Evolutionary conservation across 2,113 vertebrate species (phyloP), one percentile per base, ranked within the genome.

Genomic region (Dicentrarchus labrax): DNA sequence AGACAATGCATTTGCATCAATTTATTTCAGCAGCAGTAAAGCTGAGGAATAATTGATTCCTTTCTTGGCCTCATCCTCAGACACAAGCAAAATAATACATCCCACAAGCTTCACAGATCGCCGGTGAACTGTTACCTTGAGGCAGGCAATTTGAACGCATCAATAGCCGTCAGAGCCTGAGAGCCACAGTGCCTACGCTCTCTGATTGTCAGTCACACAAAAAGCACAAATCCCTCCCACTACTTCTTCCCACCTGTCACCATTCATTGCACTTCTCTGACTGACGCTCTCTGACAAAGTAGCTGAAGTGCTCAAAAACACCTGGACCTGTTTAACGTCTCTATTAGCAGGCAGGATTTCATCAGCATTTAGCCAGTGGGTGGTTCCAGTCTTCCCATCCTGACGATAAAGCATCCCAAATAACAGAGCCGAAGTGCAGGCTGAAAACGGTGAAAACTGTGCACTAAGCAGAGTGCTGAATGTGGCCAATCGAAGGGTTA

Each of bases 401-500:
- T 72, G 70, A 82, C 82, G 68, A 88, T 73, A 64, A 79, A 89
- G 76, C 54, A 67, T 80, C 73, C 69, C n/a, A 66, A 66, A 82
- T 78, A 78, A 67, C 48, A 50, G 22, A 39, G 76, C 72, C 47
- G 30, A 72, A 74, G 78, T 56, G 76, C 48, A 30, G 54, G 38
- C 60, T 39, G 53, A 72, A 82, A 78, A 45, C 57, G 43, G 70
- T 36, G 50, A 73, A 89, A 88, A 81, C 7, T 57, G 75, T 59
- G 82, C 61, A 80, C 74, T 79, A 85, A 86, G 82, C 86, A 82
- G 73, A 87, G 76, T 66, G 82, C 85, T 86, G 80, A 86, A 76
- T 57, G 74, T 65, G 81, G 87, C 76, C 85, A 88, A 83, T 88
- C 68, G 75, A 89, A 86, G 81, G 88, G 86, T 91, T 93, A 90